A percentile compares a stretch with the other conserved stretches of the same genome.
Evolutionary conservation across 1,140 invertebrate genomes (phyloP).

Genomic region (Asobara japonica): DNA sequence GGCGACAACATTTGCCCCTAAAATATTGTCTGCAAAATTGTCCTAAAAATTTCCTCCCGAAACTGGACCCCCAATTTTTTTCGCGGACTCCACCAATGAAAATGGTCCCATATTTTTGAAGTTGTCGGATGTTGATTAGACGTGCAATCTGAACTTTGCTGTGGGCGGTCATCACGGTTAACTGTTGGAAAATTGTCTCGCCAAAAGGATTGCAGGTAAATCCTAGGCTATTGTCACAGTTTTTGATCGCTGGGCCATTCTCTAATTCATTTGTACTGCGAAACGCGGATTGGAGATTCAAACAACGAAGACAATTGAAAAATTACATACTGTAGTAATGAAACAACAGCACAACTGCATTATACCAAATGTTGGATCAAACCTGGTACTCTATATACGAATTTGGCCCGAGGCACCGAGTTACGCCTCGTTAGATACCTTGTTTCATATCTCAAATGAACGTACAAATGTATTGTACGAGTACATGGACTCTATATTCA

Average conservation of each 20-base stretch:
- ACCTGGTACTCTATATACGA: constrained; percentile 40
- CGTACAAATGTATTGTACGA: constrained; percentile 32
- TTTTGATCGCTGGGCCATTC: neutral
- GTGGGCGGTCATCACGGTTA: too few relatives aligned
- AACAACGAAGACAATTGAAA: neutral
- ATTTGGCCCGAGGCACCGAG: constrained; percentile 41
- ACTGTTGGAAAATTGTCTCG: neutral
- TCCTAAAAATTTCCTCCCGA: too few relatives aligned
- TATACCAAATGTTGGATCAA: neutral
- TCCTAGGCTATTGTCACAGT: neutral
- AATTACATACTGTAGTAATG: neutral
- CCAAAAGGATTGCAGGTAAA: neutral
- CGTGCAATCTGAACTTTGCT: too few relatives aligned
- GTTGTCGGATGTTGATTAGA: too few relatives aligned
- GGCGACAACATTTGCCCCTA: too few relatives aligned
- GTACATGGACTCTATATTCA: constrained; percentile 32
- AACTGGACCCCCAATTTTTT: too few relatives aligned
- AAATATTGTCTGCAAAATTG: too few relatives aligned
- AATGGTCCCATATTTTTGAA: too few relatives aligned
- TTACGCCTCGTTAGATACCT: constrained; percentile 53
- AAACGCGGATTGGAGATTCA: neutral
- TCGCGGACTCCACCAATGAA: too few relatives aligned
- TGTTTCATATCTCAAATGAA: constrained; percentile 48
- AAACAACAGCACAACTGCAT: neutral
- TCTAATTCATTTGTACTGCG: neutral